A percentile compares a stretch with the other conserved stretches of the same genome.
These are phyloP conservation scores for Sycophaga agraensis DNA, from an alignment of 1,140 invertebrate genomes.

Conservation along the genomic window DNA sequence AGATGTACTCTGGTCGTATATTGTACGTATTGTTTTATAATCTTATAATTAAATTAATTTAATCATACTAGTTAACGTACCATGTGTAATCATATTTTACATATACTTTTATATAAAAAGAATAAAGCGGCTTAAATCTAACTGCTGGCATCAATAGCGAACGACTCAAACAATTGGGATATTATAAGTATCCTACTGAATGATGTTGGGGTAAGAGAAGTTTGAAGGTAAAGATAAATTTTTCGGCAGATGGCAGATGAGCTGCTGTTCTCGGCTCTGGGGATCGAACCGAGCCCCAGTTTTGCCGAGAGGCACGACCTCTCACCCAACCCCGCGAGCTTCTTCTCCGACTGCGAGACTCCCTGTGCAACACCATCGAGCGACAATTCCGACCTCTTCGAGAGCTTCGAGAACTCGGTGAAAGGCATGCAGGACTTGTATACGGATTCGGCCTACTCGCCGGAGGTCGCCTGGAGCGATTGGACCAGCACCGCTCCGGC, in stretches of 20 bases:
- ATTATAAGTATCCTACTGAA: neutral
- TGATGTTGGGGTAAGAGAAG: too few species aligned
- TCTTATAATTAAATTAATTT: too few species aligned
- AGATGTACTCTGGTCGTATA: too few species aligned
- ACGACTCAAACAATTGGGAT: neutral
- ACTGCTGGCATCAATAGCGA: too few species aligned
- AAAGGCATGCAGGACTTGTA: slow-evolving; percentile 41
- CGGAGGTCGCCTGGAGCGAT: slow-evolving; percentile 48
- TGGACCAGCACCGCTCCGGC: slow-evolving; percentile 41
- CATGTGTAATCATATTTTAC: too few species aligned
- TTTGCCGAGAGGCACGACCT: slow-evolving; percentile 35
- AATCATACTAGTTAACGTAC: too few species aligned
- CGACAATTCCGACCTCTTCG: slow-evolving; percentile 40
- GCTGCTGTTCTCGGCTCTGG: slow-evolving; percentile 50
- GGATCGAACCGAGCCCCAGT: slow-evolving; percentile 41
- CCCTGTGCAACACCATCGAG: slow-evolving; percentile 41
- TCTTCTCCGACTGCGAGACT: slow-evolving; percentile 43
- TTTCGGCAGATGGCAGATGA: slow-evolving; percentile 50
- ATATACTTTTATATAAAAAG: too few species aligned
- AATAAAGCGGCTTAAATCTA: too few species aligned
- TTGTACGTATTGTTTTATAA: too few species aligned
- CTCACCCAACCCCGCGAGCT: slow-evolving; percentile 28
- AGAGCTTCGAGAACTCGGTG: slow-evolving; percentile 29
- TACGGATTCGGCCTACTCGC: slow-evolving; percentile 45
- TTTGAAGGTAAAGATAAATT: neutral